Conservation (phyloP, 2,113 vertebrate species). For the Plectropomus leopardus region DNA sequence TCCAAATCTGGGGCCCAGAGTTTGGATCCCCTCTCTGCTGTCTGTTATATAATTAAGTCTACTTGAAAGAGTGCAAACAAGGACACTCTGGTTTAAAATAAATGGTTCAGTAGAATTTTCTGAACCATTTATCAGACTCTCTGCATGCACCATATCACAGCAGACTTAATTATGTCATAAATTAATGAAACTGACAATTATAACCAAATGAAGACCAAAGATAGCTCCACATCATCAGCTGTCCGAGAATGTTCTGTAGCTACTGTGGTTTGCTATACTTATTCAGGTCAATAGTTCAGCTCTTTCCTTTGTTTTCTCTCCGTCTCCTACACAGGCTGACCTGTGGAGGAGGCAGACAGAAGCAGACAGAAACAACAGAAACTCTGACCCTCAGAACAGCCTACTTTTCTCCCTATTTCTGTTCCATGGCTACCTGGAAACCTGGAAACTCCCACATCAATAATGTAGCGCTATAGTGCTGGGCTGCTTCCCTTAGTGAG, state of each 20-base stretch:
- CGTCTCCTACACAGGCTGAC: constrained; percentile 36
- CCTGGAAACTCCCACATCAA: constrained; percentile 81
- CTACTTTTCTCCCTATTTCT: constrained; percentile 50
- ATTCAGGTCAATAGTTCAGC: constrained; percentile 50
- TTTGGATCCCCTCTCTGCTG: constrained; percentile 4
- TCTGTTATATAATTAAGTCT: constrained; percentile 37
- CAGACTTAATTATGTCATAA: constrained; percentile 43
- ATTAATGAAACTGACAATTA: constrained; percentile 38
- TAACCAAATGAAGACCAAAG: constrained; percentile 27
- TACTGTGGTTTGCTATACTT: constrained; percentile 12
- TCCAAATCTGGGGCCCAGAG: constrained; percentile 5
- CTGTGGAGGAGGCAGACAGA: constrained; percentile 52
- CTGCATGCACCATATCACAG: constrained; percentile 23
- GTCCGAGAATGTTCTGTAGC: constrained; percentile 15
- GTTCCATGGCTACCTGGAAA: constrained; percentile 67
- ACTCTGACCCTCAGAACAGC: constrained; percentile 55
- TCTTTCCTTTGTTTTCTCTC: constrained; percentile 10
- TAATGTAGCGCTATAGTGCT: constrained; percentile 69
- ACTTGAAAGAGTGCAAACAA: constrained; percentile 33
- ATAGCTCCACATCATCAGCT: constrained; percentile 21
- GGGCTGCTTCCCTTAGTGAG: constrained; percentile 47
- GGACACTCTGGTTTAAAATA: constrained; percentile 18
- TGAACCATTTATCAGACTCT: constrained; percentile 31
- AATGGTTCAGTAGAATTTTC: constrained; percentile 35
- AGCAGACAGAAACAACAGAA: constrained; percentile 62